A percentile compares a stretch with the other conserved stretches of the same genome.
These are phyloP conservation scores for Salminus brasiliensis DNA, from an alignment of 2,113 vertebrate species.

Conservation along the genomic window DNA sequence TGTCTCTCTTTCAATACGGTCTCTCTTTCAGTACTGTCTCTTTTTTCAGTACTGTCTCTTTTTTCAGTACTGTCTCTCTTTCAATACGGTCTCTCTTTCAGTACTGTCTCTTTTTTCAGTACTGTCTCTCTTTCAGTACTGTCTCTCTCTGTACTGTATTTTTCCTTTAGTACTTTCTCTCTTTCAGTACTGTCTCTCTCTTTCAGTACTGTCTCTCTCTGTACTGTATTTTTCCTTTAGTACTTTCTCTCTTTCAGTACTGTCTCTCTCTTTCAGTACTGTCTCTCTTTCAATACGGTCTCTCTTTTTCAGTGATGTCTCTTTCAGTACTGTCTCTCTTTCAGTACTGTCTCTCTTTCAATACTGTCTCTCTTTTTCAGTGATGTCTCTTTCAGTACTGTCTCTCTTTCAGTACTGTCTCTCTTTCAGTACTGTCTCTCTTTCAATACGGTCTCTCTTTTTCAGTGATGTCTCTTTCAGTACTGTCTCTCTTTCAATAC, in stretches of 20 bases:
- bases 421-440: too few relatives aligned
- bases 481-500: background rate
- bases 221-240: conserved; percentile 35
- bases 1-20: conserved; percentile 44
- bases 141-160: background rate
- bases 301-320: background rate
- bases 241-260: conserved; percentile 30
- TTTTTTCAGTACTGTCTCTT: too few relatives aligned
- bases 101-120: background rate
- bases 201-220: conserved; percentile 34
- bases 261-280: conserved; percentile 49
- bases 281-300: conserved; percentile 37
- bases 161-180: background rate
- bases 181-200: background rate
- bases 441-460: background rate
- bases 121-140: background rate
- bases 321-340: too few relatives aligned
- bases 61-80: too few relatives aligned
- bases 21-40: background rate
- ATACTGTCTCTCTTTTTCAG: too few relatives aligned
- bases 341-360: too few relatives aligned
- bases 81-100: conserved; percentile 35
- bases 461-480: background rate
- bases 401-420: too few relatives aligned
- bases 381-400: too few relatives aligned